Base-by-base conservation (phyloP, 2,797 vertebrate genomes). In the Ambastaia sidthimunki region DNA sequence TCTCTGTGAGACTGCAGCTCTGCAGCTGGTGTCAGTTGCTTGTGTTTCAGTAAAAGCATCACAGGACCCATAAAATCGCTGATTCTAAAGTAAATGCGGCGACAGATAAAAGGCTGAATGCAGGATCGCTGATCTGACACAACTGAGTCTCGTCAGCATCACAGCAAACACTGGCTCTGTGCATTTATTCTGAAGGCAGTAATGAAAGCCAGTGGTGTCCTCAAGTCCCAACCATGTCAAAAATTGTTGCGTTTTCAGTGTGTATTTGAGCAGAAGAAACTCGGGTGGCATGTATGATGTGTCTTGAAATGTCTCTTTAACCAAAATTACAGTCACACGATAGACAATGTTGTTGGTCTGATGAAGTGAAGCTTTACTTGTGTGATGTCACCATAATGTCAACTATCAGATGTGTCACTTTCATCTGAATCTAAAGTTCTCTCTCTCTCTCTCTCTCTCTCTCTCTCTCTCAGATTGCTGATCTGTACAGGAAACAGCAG, bases 401-500 rank as follows among this genome's bases (percentile, higher is more conserved):
- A 55, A 3, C 9, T 13, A 60, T 59, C 25, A 25, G 11, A 7
- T 11, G 11, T 11, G 25, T 59, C 12, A 25, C 41, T 67, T 67
- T 13, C 7, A 67, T 50, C 1, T 69, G 67, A 69, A 23, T 21
- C 10, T 48, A 23, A 50, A n/a, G 19, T 50, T 7, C 11, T 37
- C 44, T 52, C 52, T 55, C 69, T 74, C 67, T 60, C 7, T 67
- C 4, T 37, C 71, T 21, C 78, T 76, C 66, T 67, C 2, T 21
- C 59, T 73, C 50, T 44, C 54, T 31, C 16, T 34, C 75, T 9
- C 89, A 98, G 96, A 96, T 98, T 48, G 96, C 96, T 11, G 91
- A 91, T 71, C 87, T 97, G 80, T 98, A 97, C 90, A 89, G 73
- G 88, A 96, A 93, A 87, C 96, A 98, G 88, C 96, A 96, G 87